Evolutionary conservation across 2,888 invertebrate genomes (phyloP), one percentile per base, ranked within the genome.

Genomic region (Ochropleura leucogaster): DNA sequence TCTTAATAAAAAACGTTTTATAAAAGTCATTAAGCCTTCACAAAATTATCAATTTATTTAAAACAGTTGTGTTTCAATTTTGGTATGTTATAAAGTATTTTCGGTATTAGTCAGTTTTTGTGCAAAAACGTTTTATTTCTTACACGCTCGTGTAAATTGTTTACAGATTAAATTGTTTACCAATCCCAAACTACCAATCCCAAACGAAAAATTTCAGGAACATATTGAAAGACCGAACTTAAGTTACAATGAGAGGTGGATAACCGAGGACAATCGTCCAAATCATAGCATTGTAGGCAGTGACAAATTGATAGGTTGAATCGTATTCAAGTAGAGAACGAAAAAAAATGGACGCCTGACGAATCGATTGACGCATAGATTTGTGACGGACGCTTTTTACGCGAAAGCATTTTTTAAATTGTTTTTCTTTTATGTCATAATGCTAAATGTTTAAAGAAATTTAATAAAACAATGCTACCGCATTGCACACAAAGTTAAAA

Each of bases 361-460:
- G 12, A 72, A 71, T 70, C 71, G 12, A 72, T 71, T 71, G 9
- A 14, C 14, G 55, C 14, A 9, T 72, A 55, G 46, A 71, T 53
- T 70, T 68, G 14, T 51, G 51, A 46, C 18, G 10, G 51, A 40
- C 30, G n/a, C 5, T 69, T 69, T 71, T 71, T 30, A 46, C 6
- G 53, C n/a, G 44, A 71, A 69, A 46, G 30, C 4, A 69, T 40
- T 69, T 53, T 69, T 53, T 53, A 30, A 53, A 71, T 71, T 30
- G 40, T n/a, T 53, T 46, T 40, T 3, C 20, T 20, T 7, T 9
- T 68, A 9, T 42, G 20, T 30, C 30, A 30, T n/a, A 30, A 30
- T 12, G 2, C 47, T 68, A 30, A 40, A 18, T 7, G 8, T 7
- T 51, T 9, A 8, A n/a, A 49, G 30, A 8, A 51, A 40, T 46